Base-by-base conservation (phyloP, 2,888 invertebrate genomes). In the Tachina grossa region DNA sequence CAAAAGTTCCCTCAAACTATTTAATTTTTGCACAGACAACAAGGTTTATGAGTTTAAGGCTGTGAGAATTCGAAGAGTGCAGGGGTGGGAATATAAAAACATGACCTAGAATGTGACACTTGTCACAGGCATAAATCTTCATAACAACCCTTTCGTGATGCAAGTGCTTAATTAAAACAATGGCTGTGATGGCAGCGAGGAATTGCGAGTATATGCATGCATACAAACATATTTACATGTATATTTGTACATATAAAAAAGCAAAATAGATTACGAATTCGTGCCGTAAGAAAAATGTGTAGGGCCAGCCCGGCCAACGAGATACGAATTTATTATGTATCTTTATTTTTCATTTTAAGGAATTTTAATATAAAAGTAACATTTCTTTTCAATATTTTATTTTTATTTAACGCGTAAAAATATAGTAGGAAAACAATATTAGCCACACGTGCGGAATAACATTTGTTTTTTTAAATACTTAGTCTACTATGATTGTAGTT, bases 41-140 rank as follows among this genome's bases (percentile, higher is more conserved):
- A 51, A n/a, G 13, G 9, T n/a, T 49, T 66, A 39, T 66, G 57
- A 9, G n/a, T n/a, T 31, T 66, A 16, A 39, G 47, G 47, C 6
- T 47, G 47, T 22, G 4, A n/a, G 41, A 71, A 5, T 19, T 63
- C 39, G 19, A n/a, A 8, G 9, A 53, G 19, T 9, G 43, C 19
- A 10, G 39, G 49, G 13, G 43, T 57, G 68, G 61, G 14, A 55
- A 63, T 69, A 49, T 59, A 80, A 61, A 47, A 76, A 84, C 57
- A 85, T 87, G 87, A 87, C 88, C 87, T 86, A 87, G 87, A 87
- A 88, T 87, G 87, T 88, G 88, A 87, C 88, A 87, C 85, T 87
- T 87, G 87, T 87, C 87, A 88, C 84, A 84, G 83, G 85, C 87
- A 87, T 87, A 87, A 87, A 88, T 88, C 87, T 88, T 87, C 84